Base-by-base conservation (phyloP, 2,113 vertebrate species). In the Tupaia tana region DNA sequence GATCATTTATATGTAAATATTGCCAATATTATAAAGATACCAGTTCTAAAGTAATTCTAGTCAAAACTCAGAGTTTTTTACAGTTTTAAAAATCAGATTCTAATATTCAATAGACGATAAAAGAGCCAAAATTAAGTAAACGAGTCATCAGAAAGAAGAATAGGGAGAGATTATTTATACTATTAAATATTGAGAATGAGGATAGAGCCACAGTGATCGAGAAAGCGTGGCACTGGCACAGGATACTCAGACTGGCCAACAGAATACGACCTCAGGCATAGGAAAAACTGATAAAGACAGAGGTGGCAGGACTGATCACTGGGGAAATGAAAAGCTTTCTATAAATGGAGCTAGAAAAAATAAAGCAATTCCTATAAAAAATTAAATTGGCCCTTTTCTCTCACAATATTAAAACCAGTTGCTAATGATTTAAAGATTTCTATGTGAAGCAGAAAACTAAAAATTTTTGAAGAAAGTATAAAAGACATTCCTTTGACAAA, bases 21-120 rank as follows among this genome's bases (percentile, higher is more conserved):
- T 22, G 0, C 82, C 31, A 89, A 34, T 64, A 8, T 54, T 59
- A 86, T 74, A 95, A 67, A 63, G 19, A 52, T 56, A 86, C 66
- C 66, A 71, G 27, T 0, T 86, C 87, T 71, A 81, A 73, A 73
- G 69, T 64, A 75, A 56, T 19, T 61, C 10, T 79, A 71, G 25
- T 43, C 67, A 78, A 95, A 87, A 84, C 25, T 74, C 24, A 54
- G 43, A 59, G 29, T 90, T 92, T 91, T 88, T 80, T 92, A 31
- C 13, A 54, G 31, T 31, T 86, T 94, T 90, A 3, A 92, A 92
- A 87, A 67, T 87, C 24, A 85, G 7, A 73, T 80, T 59, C 15
- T 91, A 85, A 25, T 70, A 80, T 92, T 75, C 96, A 20, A 61
- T 54, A 56, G 31, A 96, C 88, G 52, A 86, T n/a, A 59, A 78